Conservation (phyloP, 2,113 vertebrate species). For the Shinisaurus crocodilurus region DNA sequence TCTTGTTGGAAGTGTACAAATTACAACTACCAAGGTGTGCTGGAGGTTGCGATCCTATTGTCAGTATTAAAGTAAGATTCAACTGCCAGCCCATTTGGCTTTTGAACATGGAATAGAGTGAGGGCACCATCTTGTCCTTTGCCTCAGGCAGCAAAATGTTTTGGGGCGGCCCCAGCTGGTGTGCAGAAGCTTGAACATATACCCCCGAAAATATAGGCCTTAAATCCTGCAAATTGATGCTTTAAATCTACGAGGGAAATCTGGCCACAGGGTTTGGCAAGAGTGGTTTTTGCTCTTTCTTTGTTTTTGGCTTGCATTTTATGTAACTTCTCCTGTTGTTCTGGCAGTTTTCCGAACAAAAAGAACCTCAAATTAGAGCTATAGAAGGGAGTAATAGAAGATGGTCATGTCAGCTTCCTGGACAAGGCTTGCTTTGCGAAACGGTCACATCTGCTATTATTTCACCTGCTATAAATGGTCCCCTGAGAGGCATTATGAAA, state of each 20-base stretch:
- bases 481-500: conserved; percentile 38
- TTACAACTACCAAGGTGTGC: too few relatives aligned
- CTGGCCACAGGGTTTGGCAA: too few relatives aligned
- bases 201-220: not conserved
- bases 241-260: not conserved
- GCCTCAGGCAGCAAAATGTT: too few relatives aligned
- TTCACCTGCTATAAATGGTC: conserved; percentile 44
- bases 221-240: conserved; percentile 14
- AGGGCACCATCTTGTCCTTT: too few relatives aligned
- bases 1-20: too few relatives aligned
- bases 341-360: conserved; percentile 4
- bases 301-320: conserved; percentile 37
- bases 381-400: conserved; percentile 33
- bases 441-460: conserved; percentile 5
- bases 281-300: not conserved
- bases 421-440: conserved; percentile 22
- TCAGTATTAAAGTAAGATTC: too few relatives aligned
- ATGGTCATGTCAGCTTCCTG: conserved; percentile 16
- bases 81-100: too few relatives aligned
- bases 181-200: not conserved
- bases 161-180: too few relatives aligned
- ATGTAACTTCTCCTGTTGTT: conserved; percentile 25
- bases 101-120: too few relatives aligned
- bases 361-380: not conserved
- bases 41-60: too few relatives aligned